A percentile compares a stretch with the other conserved stretches of the same genome.
These are phyloP conservation scores for Rhinolophus sinicus DNA, from an alignment of 2,113 vertebrate genomes.

Conservation along the genomic window DNA sequence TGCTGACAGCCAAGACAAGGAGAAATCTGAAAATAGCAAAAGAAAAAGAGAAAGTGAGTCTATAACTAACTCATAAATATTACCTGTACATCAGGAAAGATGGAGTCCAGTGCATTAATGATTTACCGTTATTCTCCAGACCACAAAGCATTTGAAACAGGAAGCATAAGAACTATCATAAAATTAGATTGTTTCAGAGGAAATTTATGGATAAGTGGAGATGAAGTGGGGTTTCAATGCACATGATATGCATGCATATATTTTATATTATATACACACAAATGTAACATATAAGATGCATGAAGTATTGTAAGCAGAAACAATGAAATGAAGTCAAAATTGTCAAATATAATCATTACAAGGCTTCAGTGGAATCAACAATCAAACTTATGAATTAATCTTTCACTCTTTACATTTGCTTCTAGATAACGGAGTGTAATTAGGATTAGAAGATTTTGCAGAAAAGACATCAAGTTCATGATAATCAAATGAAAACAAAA, in stretches of 20 bases:
- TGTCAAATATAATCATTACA: background rate
- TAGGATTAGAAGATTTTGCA: background rate
- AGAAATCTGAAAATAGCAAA: background rate
- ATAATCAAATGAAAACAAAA: slow-evolving; percentile 5
- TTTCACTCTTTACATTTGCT: background rate
- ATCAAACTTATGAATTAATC: background rate
- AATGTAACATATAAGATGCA: no score
- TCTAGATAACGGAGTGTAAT: background rate
- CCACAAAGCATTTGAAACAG: background rate
- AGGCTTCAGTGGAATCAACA: background rate
- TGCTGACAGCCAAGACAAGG: background rate
- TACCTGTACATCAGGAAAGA: background rate
- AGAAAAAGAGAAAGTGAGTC: background rate
- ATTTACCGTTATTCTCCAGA: background rate
- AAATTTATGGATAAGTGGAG: background rate
- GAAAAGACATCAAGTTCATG: background rate
- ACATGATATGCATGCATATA: background rate
- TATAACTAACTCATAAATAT: background rate
- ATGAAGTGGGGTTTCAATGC: background rate
- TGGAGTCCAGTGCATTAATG: background rate
- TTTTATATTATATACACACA: background rate
- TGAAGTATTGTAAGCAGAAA: background rate
- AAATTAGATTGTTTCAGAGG: background rate
- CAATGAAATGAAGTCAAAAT: background rate
- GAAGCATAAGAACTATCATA: background rate